A percentile compares a stretch with the other conserved stretches of the same genome.
These are phyloP conservation scores for Thyatira batis DNA, from an alignment of 2,888 invertebrate species.

Conservation along the genomic window DNA sequence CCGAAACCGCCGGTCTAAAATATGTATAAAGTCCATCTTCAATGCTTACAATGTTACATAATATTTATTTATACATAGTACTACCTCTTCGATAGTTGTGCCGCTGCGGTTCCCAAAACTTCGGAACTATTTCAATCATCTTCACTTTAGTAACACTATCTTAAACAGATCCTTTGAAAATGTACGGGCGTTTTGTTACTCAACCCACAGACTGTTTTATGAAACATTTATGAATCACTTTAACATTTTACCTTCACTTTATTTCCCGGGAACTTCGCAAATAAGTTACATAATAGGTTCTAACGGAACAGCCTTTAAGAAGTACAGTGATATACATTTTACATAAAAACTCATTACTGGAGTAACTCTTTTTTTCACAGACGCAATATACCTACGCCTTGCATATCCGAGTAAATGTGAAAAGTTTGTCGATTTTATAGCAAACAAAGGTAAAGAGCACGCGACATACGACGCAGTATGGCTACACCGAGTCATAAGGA, in stretches of 20 bases:
- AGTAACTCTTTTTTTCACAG: neutral
- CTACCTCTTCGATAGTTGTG: too few species aligned
- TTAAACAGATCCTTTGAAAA: neutral
- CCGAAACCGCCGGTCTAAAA: too few species aligned
- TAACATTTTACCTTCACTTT: neutral
- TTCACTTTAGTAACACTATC: neutral
- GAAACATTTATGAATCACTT: neutral
- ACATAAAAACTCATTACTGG: neutral
- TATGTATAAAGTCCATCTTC: too few species aligned
- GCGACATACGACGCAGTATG: neutral
- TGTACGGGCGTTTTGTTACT: neutral
- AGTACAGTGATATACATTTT: neutral
- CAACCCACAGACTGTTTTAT: neutral
- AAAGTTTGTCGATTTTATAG: conserved; percentile 2
- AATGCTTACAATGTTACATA: too few species aligned
- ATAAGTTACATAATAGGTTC: neutral
- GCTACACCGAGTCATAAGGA: too few species aligned
- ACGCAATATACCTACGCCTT: neutral
- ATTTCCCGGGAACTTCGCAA: neutral
- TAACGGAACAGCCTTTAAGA: neutral
- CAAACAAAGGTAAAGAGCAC: neutral
- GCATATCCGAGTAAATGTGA: conserved; percentile 1
- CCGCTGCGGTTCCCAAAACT: neutral
- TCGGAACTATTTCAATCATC: neutral
- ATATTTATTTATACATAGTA: too few species aligned